A percentile compares a stretch with the other conserved stretches of the same genome.
Evolutionary conservation across 1,140 invertebrate species (phyloP).

Genomic region (Vanessa atalanta): DNA sequence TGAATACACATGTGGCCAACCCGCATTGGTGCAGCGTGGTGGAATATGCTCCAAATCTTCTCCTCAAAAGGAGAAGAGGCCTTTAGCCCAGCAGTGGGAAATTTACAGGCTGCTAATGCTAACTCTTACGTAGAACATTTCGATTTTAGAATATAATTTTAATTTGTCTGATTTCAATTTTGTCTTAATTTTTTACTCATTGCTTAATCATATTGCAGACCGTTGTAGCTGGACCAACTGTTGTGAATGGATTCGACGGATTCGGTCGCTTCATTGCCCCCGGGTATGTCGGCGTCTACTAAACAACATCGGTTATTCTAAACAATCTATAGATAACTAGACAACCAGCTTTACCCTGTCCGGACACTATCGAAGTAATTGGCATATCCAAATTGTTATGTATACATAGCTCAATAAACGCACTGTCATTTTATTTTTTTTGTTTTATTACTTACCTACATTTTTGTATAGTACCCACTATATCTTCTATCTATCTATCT

Average conservation of each 20-base stretch:
- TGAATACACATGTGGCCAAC: too few relatives aligned
- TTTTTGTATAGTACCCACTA: not conserved
- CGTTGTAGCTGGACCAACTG: conserved; percentile 67
- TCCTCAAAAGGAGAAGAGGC: too few relatives aligned
- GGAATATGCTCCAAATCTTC: too few relatives aligned
- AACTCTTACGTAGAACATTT: too few relatives aligned
- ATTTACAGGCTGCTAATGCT: too few relatives aligned
- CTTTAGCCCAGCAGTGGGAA: too few relatives aligned
- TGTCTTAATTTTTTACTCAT: not conserved
- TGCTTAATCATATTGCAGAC: conserved; percentile 47
- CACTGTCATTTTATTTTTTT: conserved; percentile 23
- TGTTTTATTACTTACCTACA: conserved; percentile 19
- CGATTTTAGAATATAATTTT: not conserved
- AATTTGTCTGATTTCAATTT: not conserved
- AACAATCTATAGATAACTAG: conserved; percentile 2
- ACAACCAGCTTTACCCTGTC: conserved; percentile 33
- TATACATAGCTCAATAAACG: conserved; percentile 34
- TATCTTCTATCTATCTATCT: too few relatives aligned
- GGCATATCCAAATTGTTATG: conserved; percentile 28
- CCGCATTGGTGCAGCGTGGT: too few relatives aligned
- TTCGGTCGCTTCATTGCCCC: conserved; percentile 50
- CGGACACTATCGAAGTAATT: conserved; percentile 34
- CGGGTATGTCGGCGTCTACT: conserved; percentile 49
- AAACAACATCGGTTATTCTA: conserved; percentile 6
- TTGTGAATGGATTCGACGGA: conserved; percentile 54